A percentile compares a stretch with the other conserved stretches of the same genome.
phyloP scores from a whole-genome alignment of 2,113 vertebrate genomes.

The Stomatorhinus ivindoensis region DNA sequence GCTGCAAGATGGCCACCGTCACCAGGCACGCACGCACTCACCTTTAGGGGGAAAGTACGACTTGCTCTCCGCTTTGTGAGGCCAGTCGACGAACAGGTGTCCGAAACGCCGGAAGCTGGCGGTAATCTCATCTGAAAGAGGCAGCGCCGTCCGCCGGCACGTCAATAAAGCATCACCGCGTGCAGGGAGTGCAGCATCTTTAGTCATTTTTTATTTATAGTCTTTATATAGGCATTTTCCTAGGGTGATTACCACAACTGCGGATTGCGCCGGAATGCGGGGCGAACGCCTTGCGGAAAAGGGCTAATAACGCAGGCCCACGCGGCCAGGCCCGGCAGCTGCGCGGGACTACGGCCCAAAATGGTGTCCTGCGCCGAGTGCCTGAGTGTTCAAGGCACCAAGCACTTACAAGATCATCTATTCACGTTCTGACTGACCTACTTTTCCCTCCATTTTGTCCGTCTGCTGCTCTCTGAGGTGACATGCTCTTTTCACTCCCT shows the following conservation, averaged over 20 bases:
- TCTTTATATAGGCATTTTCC: neutral
- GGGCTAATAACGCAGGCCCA: neutral
- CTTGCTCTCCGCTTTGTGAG: slow-evolving; percentile 87
- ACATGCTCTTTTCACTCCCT: neutral
- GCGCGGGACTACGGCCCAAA: neutral
- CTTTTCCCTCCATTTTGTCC: neutral
- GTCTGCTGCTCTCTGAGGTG: neutral
- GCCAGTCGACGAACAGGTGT: slow-evolving; percentile 85
- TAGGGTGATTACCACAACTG: neutral
- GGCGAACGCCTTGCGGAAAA: neutral
- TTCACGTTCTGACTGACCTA: neutral
- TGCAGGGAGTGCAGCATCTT: neutral
- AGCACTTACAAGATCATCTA: neutral
- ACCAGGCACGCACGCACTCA: slow-evolving; percentile 35
- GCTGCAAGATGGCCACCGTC: neutral
- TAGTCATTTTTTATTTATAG: too few species aligned
- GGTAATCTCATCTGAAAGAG: slow-evolving; percentile 74
- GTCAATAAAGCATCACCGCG: neutral
- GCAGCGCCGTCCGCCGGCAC: neutral
- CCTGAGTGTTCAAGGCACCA: neutral
- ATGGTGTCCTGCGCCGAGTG: neutral
- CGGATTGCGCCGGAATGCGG: neutral
- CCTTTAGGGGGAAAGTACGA: slow-evolving; percentile 89
- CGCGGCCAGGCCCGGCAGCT: neutral
- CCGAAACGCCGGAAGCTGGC: slow-evolving; percentile 85